Conservation (phyloP, 64 coral and sea anemone species). For the Montipora efflorescens region DNA sequence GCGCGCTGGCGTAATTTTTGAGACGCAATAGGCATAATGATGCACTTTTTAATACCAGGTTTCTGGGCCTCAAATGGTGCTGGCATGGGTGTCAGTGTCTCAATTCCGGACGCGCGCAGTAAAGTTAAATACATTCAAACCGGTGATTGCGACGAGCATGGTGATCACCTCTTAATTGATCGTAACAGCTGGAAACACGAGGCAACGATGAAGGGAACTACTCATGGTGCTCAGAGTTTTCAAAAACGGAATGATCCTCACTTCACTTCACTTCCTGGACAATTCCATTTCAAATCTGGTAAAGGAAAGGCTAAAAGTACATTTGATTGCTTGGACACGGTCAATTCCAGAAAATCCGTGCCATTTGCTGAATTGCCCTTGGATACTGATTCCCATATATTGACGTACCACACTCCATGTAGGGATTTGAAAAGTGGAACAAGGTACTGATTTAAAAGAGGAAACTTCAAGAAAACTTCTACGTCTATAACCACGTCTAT, state of each 20-base stretch:
- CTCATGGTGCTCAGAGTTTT: background rate
- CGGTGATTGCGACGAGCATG: background rate
- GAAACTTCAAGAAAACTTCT: no score
- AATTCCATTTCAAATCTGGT: background rate
- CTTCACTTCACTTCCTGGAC: background rate
- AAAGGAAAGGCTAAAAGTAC: background rate
- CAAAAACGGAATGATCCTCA: background rate
- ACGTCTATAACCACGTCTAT: no score
- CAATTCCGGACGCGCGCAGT: background rate
- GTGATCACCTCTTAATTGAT: background rate
- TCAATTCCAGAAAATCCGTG: slow-evolving; percentile 26
- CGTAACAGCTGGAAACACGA: no score
- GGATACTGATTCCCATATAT: background rate
- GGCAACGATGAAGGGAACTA: background rate
- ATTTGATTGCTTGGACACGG: slow-evolving; percentile 11
- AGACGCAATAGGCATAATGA: no score
- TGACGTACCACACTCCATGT: background rate
- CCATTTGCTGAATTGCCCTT: background rate
- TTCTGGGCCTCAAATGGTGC: background rate
- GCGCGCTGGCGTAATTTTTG: no score
- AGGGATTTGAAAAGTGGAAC: background rate
- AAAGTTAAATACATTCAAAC: slow-evolving; percentile 19
- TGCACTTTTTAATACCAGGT: background rate
- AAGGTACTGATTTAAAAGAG: no score
- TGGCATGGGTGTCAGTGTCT: background rate